A percentile compares a stretch with the other conserved stretches of the same genome.
phyloP scores from a whole-genome alignment of 1,140 invertebrate species.

The Theocolax elegans region DNA sequence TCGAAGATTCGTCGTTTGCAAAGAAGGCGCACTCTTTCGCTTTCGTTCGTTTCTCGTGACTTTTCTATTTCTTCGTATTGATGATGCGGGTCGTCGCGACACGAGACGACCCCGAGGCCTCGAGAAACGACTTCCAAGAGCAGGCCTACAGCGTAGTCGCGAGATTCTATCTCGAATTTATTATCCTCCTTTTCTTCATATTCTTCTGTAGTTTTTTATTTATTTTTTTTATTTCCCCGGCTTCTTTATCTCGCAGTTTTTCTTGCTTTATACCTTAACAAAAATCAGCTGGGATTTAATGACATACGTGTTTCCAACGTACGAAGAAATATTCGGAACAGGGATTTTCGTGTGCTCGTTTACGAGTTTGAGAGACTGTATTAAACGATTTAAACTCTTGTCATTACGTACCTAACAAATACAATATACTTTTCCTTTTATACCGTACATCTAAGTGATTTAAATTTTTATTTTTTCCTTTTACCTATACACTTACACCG shows the following conservation, averaged over 20 bases:
- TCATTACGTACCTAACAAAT: too few relatives aligned
- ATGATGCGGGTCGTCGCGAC: slow-evolving; percentile 23
- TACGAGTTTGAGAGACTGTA: too few relatives aligned
- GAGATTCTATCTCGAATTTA: neutral
- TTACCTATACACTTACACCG: too few relatives aligned
- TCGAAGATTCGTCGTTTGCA: neutral
- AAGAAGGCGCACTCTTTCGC: too few relatives aligned
- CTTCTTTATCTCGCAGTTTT: neutral
- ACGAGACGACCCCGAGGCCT: neutral
- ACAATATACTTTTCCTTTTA: too few relatives aligned
- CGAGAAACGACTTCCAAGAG: neutral
- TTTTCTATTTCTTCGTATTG: slow-evolving; percentile 27
- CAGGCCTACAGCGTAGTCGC: neutral
- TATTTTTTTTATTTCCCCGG: neutral
- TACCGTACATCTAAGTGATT: too few relatives aligned
- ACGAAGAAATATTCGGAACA: too few relatives aligned
- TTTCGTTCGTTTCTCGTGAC: neutral
- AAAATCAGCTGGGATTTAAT: neutral
- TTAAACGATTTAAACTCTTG: too few relatives aligned
- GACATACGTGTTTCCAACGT: neutral
- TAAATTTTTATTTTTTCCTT: too few relatives aligned
- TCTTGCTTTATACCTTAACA: neutral
- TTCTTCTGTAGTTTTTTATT: neutral
- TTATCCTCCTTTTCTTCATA: neutral
- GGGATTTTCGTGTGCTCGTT: too few relatives aligned